Conservation (phyloP, 2,113 vertebrate species). For the Typhlomys cinereus region DNA sequence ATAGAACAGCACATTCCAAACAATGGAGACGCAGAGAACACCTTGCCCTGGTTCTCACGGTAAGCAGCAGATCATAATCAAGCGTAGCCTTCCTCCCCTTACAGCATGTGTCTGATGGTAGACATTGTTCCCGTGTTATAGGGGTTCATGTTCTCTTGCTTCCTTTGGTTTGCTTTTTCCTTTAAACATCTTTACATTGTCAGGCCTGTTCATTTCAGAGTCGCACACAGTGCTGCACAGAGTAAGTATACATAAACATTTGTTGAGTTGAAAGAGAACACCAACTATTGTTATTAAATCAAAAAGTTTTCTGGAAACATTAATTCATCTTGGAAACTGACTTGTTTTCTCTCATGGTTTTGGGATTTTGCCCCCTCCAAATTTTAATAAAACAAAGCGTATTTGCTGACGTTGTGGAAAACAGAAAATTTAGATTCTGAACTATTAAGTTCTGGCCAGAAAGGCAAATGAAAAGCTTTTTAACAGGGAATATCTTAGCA, state of each 20-base stretch:
- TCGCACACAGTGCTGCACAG: neutral
- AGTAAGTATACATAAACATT: neutral
- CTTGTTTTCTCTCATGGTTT: neutral
- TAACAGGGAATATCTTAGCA: neutral
- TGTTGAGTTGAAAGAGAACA: neutral
- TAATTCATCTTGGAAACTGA: neutral
- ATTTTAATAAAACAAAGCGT: slow-evolving; percentile 11
- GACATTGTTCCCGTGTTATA: no score
- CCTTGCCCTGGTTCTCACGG: neutral
- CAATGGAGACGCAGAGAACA: no score
- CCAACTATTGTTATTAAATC: neutral
- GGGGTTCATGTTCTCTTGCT: neutral
- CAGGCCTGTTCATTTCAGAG: neutral
- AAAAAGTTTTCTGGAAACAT: neutral
- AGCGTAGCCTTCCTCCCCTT: neutral
- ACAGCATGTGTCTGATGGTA: neutral
- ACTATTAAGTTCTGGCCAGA: neutral
- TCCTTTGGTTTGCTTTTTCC: neutral
- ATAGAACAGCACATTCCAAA: no score
- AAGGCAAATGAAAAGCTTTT: neutral
- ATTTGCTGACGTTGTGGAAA: neutral
- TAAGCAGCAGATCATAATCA: neutral
- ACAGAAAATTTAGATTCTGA: neutral
- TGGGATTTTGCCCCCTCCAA: neutral
- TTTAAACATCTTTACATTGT: neutral